Conservation (phyloP, 2,113 vertebrate genomes). For the Furnarius figulus region DNA sequence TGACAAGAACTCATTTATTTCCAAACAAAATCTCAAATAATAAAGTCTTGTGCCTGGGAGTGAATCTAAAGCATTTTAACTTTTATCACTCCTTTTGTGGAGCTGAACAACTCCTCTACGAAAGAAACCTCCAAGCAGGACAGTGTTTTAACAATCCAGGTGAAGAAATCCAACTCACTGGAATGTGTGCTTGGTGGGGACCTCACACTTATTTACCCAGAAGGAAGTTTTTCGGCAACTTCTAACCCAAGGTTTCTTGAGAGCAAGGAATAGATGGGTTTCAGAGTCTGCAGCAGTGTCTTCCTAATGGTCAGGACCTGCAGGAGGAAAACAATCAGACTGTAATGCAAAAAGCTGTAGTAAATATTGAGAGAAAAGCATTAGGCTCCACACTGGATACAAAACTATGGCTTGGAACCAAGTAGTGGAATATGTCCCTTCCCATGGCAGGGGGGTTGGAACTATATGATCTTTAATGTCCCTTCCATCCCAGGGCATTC, state of each 20-base stretch:
- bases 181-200: not conserved
- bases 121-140: not conserved
- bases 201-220: not conserved
- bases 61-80: not conserved
- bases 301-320: not conserved
- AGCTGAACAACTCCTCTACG: not conserved
- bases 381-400: not conserved
- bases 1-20: slow-evolving; percentile 10
- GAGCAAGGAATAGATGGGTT: not conserved
- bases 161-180: not conserved
- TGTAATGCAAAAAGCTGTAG: not conserved
- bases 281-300: not conserved
- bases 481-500: not conserved
- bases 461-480: not conserved
- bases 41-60: not conserved
- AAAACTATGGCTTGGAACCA: not conserved
- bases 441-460: not conserved
- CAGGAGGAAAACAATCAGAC: not conserved
- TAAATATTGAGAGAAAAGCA: not conserved
- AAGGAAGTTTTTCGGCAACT: not conserved
- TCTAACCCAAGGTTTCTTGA: not conserved
- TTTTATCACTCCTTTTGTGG: not conserved
- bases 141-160: not conserved
- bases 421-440: not conserved
- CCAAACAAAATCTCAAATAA: slow-evolving; percentile 27